phyloP scores from a whole-genome alignment of 2,888 invertebrate genomes.

The Cantharis rufa region DNA sequence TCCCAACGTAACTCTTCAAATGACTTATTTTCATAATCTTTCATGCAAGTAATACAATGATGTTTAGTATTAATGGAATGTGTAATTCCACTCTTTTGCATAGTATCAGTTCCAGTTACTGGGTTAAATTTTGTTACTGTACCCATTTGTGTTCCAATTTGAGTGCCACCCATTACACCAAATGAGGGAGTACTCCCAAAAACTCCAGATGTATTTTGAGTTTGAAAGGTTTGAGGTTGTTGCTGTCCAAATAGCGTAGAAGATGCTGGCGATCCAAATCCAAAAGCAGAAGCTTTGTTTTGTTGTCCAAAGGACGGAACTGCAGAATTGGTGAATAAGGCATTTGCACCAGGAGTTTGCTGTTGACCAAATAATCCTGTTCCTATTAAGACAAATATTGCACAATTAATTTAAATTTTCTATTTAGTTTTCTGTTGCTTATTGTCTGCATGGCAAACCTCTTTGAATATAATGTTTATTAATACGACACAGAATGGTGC shows the following conservation, averaged over 20 bases:
- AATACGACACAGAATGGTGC: too few relatives aligned
- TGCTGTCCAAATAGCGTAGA: conserved; percentile 36
- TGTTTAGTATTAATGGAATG: conserved; percentile 90
- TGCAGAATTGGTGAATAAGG: conserved; percentile 66
- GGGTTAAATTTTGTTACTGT: conserved; percentile 86
- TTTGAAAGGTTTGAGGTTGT: conserved; percentile 50
- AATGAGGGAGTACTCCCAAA: conserved; percentile 59
- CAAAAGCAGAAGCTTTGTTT: conserved; percentile 62
- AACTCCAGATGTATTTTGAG: conserved; percentile 47
- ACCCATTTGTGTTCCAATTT: conserved; percentile 59
- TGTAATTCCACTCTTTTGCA: conserved; percentile 84
- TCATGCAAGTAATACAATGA: conserved; percentile 98
- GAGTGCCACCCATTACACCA: conserved; percentile 44
- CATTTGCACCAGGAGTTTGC: conserved; percentile 54
- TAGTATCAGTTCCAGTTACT: conserved; percentile 85
- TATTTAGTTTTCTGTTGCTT: too few relatives aligned
- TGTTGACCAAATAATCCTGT: conserved; percentile 39
- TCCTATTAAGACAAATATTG: conserved; percentile 10
- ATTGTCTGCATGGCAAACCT: too few relatives aligned
- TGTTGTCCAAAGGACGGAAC: conserved; percentile 61
- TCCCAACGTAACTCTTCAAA: conserved; percentile 93
- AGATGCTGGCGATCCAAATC: conserved; percentile 35
- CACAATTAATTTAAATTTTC: not conserved
- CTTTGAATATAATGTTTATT: too few relatives aligned
- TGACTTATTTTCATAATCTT: conserved; percentile 94